phyloP scores from a whole-genome alignment of 2,888 invertebrate genomes.

The Oscheius sp. region DNA sequence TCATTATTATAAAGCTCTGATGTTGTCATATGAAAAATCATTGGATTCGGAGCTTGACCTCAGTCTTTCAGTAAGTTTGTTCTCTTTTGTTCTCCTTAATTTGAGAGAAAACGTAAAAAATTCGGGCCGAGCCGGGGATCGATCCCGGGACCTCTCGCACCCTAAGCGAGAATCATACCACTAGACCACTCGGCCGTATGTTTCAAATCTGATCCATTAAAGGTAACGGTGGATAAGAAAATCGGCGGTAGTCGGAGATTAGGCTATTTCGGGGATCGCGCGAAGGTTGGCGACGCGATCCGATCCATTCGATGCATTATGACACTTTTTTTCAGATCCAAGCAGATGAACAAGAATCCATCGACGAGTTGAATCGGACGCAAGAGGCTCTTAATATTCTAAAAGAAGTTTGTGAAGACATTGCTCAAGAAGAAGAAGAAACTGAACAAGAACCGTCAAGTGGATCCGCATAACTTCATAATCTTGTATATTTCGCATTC shows the following conservation, averaged over 20 bases:
- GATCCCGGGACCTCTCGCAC: slow-evolving; percentile 29
- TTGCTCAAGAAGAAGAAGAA: not conserved
- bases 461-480: not conserved
- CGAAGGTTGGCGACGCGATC: not conserved
- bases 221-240: not conserved
- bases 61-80: not conserved
- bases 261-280: not conserved
- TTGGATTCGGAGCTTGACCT: not conserved
- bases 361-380: slow-evolving; percentile 7
- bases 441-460: not conserved
- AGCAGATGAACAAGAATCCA: slow-evolving; percentile 4
- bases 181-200: slow-evolving; percentile 25
- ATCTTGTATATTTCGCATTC: not conserved
- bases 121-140: slow-evolving; percentile 25
- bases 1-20: not conserved
- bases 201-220: not conserved
- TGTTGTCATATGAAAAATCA: not conserved
- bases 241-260: not conserved
- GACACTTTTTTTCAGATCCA: not conserved
- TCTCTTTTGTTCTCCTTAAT: too few species aligned
- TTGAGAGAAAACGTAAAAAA: not conserved
- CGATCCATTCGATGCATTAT: not conserved
- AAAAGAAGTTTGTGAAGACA: slow-evolving; percentile 5
- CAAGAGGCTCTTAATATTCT: not conserved
- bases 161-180: slow-evolving; percentile 29